phyloP scores from a whole-genome alignment of 2,113 vertebrate genomes.

The Syngnathus floridae region DNA sequence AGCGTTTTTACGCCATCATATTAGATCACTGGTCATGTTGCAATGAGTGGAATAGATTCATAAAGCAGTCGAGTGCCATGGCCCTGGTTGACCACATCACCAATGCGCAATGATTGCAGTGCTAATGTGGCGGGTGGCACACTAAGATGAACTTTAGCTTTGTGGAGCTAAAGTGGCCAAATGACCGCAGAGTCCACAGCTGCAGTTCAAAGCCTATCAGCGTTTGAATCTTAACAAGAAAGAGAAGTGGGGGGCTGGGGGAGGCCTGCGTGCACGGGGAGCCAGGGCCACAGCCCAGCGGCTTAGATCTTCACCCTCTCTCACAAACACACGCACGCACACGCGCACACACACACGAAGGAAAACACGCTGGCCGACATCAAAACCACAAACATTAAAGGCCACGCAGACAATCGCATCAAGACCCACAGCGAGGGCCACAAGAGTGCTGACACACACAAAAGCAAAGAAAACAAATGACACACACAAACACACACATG shows the following conservation, averaged over 20 bases:
- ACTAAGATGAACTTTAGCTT: slow-evolving; percentile 34
- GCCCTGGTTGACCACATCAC: slow-evolving; percentile 26
- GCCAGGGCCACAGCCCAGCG: slow-evolving; percentile 56
- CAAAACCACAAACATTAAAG: slow-evolving; percentile 63
- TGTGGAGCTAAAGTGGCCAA: slow-evolving; percentile 52
- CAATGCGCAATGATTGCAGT: slow-evolving; percentile 26
- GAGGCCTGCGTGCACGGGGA: slow-evolving; percentile 24
- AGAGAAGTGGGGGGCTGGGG: slow-evolving; percentile 48
- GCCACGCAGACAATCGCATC: slow-evolving; percentile 62
- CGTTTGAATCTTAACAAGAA: slow-evolving; percentile 68
- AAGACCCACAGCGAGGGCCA: slow-evolving; percentile 63
- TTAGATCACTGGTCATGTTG: background rate
- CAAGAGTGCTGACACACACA: slow-evolving; percentile 61
- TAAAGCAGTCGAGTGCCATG: slow-evolving; percentile 15
- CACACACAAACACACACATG: slow-evolving; percentile 28
- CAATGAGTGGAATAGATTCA: background rate
- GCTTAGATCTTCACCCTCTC: slow-evolving; percentile 64
- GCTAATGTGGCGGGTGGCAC: slow-evolving; percentile 19
- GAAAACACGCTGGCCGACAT: slow-evolving; percentile 54
- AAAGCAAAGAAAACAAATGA: slow-evolving; percentile 49
- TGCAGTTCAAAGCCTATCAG: slow-evolving; percentile 64
- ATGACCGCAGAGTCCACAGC: slow-evolving; percentile 54
- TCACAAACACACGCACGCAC: background rate
- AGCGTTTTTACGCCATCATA: background rate
- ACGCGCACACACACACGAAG: slow-evolving; percentile 24